Conservation (phyloP, 2,113 vertebrate species). For the Sporophila hypoxantha region DNA sequence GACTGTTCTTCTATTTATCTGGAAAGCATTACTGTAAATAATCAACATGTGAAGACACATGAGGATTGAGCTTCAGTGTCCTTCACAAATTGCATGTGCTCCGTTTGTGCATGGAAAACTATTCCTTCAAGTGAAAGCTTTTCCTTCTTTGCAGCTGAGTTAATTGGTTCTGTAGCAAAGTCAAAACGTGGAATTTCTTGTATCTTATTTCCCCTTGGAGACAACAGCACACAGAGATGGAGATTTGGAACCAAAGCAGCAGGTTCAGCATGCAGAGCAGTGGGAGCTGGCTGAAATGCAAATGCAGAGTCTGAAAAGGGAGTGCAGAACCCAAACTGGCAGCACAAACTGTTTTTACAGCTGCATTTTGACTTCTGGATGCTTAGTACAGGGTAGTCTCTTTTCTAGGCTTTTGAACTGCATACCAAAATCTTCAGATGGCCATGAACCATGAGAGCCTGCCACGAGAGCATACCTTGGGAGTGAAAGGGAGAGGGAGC, state of each 20-base stretch:
- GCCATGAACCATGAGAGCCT: background rate
- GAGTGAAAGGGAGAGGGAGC: background rate
- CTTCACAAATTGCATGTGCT: background rate
- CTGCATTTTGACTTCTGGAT: background rate
- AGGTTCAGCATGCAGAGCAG: background rate
- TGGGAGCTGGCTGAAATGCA: background rate
- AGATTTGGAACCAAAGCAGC: background rate
- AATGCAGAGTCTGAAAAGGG: background rate
- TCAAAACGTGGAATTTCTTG: background rate
- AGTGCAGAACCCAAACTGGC: background rate
- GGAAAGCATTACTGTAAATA: slow-evolving; percentile 27
- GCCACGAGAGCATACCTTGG: rapidly evolving
- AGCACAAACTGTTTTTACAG: background rate
- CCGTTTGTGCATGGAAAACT: background rate
- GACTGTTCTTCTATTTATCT: background rate
- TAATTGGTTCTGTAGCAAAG: background rate
- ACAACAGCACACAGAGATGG: background rate
- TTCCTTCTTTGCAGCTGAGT: background rate
- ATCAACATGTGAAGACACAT: background rate
- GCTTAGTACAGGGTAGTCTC: background rate
- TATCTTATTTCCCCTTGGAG: background rate
- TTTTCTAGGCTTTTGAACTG: background rate
- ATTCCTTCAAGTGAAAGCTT: background rate
- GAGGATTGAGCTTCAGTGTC: background rate
- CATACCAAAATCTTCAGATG: background rate